Base-by-base conservation (phyloP, 2,888 invertebrate species). In the Hoplodrina ambigua region DNA sequence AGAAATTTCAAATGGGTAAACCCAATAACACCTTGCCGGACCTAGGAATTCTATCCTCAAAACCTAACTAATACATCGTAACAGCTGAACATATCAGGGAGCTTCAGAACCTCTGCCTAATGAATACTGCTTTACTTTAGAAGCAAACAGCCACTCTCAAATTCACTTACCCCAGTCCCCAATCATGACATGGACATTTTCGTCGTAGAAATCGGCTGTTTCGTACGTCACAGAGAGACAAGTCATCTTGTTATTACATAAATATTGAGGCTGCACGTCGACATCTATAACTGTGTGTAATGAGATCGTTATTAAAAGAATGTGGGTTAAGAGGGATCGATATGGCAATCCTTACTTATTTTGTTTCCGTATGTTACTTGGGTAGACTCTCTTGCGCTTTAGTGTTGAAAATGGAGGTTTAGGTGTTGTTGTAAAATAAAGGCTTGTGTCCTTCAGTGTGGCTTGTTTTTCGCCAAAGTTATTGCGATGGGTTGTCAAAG, bases 261-360 rank as follows among this genome's bases (percentile, higher is more conserved):
- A 75, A 80, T 56, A 50, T 25, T 17, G 49, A 56, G 55, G 30
- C 54, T 17, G 25, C 58, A 59, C 37, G 44, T 62, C 30, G 52
- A 53, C 52, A 30, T 66, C 17, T 41, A 62, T 55, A 55, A 61
- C 53, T 10, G 56, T 30, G 46, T 37, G 56, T 75, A 75, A 69
- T 69, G 59, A 63, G 69, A 80, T 50, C 60, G 60, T 68, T 54
- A 78, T 59, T 74, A 20, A 33, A 65, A 46, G 19, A 59, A 75
- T 66, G 69, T 75, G 56, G 59, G 76, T 75, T 80, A 66, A 66
- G 62, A 68, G 70, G 53, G 70, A 61, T 77, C 52, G 54, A 70
- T 67, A 37, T 15, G 49, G 69, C 59, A 75, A 63, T 75, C 46
- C n/a, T 57, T 75, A 50, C 15, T 57, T 37, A 61, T 60, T 44